These are phyloP conservation scores for Pseudomyrmex concolor DNA, from an alignment of 1,140 invertebrate species.

Conservation along the genomic window DNA sequence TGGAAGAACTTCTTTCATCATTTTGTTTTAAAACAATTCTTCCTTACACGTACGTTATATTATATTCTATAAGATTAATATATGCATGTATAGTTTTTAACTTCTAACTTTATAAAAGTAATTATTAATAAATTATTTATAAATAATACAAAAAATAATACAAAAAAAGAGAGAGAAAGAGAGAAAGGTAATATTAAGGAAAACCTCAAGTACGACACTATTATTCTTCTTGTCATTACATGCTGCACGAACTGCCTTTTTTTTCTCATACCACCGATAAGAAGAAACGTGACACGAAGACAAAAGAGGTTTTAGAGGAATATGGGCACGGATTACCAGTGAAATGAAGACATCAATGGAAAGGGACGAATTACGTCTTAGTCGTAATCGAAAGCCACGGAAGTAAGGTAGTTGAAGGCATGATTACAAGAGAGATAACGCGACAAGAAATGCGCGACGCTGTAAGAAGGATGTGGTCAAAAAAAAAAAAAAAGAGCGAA, in stretches of 20 bases:
- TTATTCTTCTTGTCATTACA: background rate
- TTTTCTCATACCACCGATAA: background rate
- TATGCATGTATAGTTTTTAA: background rate
- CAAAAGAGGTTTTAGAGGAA: constrained; percentile 40
- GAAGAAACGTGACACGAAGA: constrained; percentile 6
- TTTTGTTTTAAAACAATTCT: too few species aligned
- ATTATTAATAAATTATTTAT: too few species aligned
- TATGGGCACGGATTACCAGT: constrained; percentile 50
- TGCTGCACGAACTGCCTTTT: background rate
- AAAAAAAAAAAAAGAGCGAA: background rate
- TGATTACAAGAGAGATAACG: background rate
- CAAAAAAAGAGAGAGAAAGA: too few species aligned
- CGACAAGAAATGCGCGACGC: background rate
- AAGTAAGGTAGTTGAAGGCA: background rate
- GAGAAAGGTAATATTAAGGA: too few species aligned
- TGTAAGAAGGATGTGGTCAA: background rate
- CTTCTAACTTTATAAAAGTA: too few species aligned
- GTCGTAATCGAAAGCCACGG: constrained; percentile 55
- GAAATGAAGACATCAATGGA: constrained; percentile 42
- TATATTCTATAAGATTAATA: background rate
- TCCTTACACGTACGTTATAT: too few species aligned
- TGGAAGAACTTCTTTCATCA: background rate
- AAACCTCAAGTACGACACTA: too few species aligned
- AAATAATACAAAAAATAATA: too few species aligned
- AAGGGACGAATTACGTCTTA: constrained; percentile 52